Percentiles rank a stretch among this genome's conserved stretches.
phyloP scores from a whole-genome alignment of 2,888 invertebrate genomes.

The Gymnoscelis rufifasciata region DNA sequence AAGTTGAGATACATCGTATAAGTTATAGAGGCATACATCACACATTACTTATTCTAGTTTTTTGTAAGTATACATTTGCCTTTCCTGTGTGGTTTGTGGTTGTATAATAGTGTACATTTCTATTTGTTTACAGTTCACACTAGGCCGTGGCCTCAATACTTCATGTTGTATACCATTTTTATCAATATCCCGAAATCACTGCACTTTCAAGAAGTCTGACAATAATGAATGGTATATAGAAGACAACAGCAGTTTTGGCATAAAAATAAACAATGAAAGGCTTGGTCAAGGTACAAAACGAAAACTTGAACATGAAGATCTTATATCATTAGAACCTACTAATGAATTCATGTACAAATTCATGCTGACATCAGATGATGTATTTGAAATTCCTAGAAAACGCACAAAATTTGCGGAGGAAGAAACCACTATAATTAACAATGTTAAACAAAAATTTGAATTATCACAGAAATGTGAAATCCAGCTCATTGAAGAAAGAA shows the following conservation, averaged over 20 bases:
- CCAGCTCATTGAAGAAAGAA: constrained; percentile 63
- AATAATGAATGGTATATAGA: constrained; percentile 71
- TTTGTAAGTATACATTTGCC: no score
- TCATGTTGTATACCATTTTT: constrained; percentile 71
- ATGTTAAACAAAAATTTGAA: constrained; percentile 66
- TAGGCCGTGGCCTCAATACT: constrained; percentile 77
- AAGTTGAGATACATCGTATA: no score
- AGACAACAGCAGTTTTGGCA: constrained; percentile 73
- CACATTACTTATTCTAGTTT: no score
- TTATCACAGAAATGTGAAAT: constrained; percentile 63
- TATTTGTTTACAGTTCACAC: constrained; percentile 79
- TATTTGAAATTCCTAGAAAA: constrained; percentile 48
- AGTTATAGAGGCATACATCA: no score
- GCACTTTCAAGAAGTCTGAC: constrained; percentile 61
- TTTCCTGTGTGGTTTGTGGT: no score
- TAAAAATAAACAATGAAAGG: constrained; percentile 62
- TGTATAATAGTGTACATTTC: no score
- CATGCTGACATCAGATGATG: constrained; percentile 32
- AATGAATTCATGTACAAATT: constrained; percentile 63
- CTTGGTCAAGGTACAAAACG: constrained; percentile 50
- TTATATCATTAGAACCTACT: constrained; percentile 53
- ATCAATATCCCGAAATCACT: constrained; percentile 80
- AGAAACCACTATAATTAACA: constrained; percentile 42
- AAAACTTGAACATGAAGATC: constrained; percentile 50
- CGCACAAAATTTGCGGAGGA: constrained; percentile 48